Evolutionary conservation across 2,797 vertebrate species (phyloP).

Genomic region (Schizopygopsis malacanthus): DNA sequence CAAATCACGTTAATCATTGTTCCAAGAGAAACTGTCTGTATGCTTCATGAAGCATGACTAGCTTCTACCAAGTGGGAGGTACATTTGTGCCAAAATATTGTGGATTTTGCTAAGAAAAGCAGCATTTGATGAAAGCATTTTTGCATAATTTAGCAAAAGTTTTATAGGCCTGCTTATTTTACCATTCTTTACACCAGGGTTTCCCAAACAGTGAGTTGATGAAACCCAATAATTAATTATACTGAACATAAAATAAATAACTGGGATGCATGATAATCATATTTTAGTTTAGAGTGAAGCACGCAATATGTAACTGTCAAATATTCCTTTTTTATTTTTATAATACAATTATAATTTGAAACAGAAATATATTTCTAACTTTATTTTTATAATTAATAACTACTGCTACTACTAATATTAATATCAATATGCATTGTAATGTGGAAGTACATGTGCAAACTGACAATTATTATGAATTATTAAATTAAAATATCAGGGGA

Average conservation of each 20-base stretch:
- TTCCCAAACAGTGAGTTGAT: not conserved
- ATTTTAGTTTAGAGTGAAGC: not conserved
- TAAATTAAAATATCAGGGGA: too few species aligned
- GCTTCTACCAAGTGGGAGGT: not conserved
- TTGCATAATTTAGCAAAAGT: not conserved
- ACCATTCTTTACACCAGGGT: not conserved
- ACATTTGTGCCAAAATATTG: conserved; percentile 5
- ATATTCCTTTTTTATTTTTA: too few species aligned
- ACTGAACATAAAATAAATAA: not conserved
- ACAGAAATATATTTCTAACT: too few species aligned
- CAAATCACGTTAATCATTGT: not conserved
- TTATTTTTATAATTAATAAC: too few species aligned
- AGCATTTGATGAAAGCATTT: not conserved
- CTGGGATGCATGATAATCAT: not conserved
- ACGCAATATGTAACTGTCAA: not conserved
- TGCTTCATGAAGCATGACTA: not conserved
- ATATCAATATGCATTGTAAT: too few species aligned
- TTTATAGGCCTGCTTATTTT: not conserved
- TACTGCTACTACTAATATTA: too few species aligned
- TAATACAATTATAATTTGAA: too few species aligned
- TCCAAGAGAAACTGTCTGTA: conserved; percentile 12
- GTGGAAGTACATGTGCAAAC: too few species aligned
- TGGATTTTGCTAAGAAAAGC: not conserved
- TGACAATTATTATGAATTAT: too few species aligned
- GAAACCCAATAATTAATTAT: not conserved